Evolutionary conservation across 2,797 vertebrate genomes (phyloP).

Genomic region (Xenopus petersii): DNA sequence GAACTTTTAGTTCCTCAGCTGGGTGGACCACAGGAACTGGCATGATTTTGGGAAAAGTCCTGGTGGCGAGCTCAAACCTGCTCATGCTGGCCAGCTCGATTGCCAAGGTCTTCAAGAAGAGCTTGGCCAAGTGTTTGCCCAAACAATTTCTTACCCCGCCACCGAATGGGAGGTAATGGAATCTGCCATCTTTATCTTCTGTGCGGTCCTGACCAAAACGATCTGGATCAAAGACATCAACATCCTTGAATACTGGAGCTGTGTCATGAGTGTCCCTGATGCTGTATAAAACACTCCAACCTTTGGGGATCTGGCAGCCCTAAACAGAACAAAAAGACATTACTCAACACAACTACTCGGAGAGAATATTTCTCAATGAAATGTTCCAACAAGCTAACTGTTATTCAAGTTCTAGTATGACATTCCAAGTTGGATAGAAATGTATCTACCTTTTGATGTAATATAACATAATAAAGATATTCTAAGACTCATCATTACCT

Average conservation of each 20-base stretch:
- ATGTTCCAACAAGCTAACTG: no score
- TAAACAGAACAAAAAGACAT: conserved; percentile 51
- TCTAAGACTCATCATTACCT: no score
- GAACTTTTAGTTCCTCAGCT: conserved; percentile 87
- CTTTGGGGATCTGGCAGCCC: conserved; percentile 96
- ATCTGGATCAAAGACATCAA: conserved; percentile 87
- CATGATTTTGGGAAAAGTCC: conserved; percentile 85
- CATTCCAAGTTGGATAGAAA: no score
- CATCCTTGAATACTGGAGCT: conserved; percentile 87
- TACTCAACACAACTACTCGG: neutral
- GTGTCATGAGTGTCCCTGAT: conserved; percentile 97
- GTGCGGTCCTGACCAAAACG: conserved; percentile 86
- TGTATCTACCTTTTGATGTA: no score
- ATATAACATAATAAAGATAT: no score
- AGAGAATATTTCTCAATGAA: no score
- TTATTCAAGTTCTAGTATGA: no score
- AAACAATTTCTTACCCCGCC: conserved; percentile 92
- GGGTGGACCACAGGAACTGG: conserved; percentile 94
- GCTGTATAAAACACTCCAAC: conserved; percentile 98
- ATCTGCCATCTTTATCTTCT: conserved; percentile 91
- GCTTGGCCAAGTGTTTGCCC: conserved; percentile 91
- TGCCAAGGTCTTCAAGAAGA: conserved; percentile 89
- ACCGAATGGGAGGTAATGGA: conserved; percentile 94
- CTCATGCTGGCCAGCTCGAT: conserved; percentile 91
- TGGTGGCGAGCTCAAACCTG: conserved; percentile 89